Evolutionary conservation across 64 coral and sea anemone species (phyloP).

Genomic region (Pachyseris speciosa): DNA sequence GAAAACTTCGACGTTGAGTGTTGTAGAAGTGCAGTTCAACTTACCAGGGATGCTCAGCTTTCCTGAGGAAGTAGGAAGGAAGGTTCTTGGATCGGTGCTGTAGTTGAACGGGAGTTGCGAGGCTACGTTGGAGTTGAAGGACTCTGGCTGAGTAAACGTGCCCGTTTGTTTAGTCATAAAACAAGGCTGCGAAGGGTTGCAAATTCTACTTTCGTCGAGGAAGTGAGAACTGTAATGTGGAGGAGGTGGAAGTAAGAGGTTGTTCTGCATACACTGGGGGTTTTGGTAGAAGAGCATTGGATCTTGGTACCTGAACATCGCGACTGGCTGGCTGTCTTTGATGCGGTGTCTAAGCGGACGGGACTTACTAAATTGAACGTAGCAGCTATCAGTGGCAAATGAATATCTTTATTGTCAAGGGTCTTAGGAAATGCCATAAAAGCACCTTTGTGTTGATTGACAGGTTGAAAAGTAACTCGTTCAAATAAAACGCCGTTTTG

Average conservation of each 20-base stretch:
- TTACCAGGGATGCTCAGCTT: slow-evolving; percentile 33
- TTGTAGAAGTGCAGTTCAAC: neutral
- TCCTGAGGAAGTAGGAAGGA: neutral
- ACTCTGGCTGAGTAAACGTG: slow-evolving; percentile 15
- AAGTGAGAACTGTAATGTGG: slow-evolving; percentile 64
- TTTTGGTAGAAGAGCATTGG: slow-evolving; percentile 63
- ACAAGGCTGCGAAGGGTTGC: slow-evolving; percentile 57
- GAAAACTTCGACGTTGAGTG: neutral
- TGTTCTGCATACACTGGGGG: slow-evolving; percentile 37
- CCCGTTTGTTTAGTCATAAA: slow-evolving; percentile 57
- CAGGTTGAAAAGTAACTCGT: slow-evolving; percentile 69
- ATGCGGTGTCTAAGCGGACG: neutral
- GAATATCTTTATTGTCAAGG: slow-evolving; percentile 44
- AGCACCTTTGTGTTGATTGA: slow-evolving; percentile 68
- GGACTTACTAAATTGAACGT: slow-evolving; percentile 8
- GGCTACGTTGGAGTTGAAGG: slow-evolving; percentile 15
- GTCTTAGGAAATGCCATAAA: slow-evolving; percentile 33
- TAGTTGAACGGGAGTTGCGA: slow-evolving; percentile 34
- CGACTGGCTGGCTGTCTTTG: neutral
- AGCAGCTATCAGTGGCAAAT: slow-evolving; percentile 15
- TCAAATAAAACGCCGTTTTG: slow-evolving; percentile 67
- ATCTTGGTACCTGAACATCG: slow-evolving; percentile 73
- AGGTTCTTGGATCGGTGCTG: slow-evolving; percentile 16
- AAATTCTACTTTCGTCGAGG: slow-evolving; percentile 50
- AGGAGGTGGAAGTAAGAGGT: slow-evolving; percentile 13